Evolutionary conservation across 1,140 invertebrate genomes (phyloP).

Genomic region (Micrasema longulum): DNA sequence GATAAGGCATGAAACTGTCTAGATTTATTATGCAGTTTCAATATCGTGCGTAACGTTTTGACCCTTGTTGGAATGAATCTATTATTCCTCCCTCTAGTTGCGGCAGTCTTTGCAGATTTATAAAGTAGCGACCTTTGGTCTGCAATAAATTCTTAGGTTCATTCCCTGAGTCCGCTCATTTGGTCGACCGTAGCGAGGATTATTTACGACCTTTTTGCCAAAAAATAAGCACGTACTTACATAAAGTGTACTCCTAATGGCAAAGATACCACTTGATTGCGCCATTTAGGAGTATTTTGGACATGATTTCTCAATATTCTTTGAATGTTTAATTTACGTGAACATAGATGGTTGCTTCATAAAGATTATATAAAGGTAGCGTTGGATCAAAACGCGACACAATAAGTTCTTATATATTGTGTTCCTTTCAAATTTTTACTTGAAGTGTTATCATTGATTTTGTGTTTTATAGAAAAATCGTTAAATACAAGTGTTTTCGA

Average conservation of each 20-base stretch:
- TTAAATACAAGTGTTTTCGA: no score
- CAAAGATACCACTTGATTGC: no score
- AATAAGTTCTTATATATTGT: no score
- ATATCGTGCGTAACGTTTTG: conserved; percentile 36
- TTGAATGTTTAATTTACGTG: no score
- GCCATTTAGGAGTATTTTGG: neutral
- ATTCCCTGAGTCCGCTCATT: conserved; percentile 29
- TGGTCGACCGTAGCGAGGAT: conserved; percentile 34
- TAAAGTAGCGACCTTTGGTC: conserved; percentile 51
- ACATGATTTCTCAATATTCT: conserved; percentile 1
- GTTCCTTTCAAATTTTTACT: no score
- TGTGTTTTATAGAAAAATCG: no score
- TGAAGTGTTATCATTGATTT: no score
- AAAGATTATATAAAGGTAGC: no score
- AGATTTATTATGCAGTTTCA: conserved; percentile 30
- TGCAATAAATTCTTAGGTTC: conserved; percentile 48
- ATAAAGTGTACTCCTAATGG: neutral
- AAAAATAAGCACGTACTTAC: conserved; percentile 16
- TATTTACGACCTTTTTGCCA: conserved; percentile 39
- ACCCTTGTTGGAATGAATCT: conserved; percentile 42
- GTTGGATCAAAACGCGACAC: no score
- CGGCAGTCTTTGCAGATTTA: conserved; percentile 42
- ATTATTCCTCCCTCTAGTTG: conserved; percentile 36
- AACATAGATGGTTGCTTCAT: no score
- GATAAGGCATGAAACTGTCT: no score